Evolutionary conservation across 2,113 vertebrate genomes (phyloP).

Genomic region (Osmerus eperlanus): DNA sequence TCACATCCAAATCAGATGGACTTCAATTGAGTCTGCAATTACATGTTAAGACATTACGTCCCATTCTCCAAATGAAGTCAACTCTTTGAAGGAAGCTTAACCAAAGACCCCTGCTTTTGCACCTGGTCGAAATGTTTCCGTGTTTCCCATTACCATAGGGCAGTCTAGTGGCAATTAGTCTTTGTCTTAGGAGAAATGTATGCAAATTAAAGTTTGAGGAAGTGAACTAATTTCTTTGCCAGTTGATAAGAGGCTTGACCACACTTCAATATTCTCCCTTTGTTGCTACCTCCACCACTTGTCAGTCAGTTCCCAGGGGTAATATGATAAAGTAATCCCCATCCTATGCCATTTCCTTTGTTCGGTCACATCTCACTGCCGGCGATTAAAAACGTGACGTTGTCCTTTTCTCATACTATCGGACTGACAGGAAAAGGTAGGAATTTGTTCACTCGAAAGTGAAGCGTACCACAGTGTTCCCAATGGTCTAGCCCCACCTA

Average conservation of each 20-base stretch:
- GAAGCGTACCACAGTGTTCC: constrained; percentile 33
- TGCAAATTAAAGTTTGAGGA: constrained; percentile 59
- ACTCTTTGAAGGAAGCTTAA: constrained; percentile 38
- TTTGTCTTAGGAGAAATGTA: constrained; percentile 52
- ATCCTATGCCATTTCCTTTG: constrained; percentile 44
- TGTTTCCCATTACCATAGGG: constrained; percentile 51
- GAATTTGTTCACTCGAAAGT: background rate
- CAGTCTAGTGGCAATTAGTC: constrained; percentile 64
- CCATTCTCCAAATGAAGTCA: constrained; percentile 3
- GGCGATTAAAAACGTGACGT: constrained; percentile 5
- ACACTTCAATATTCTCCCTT: constrained; percentile 54
- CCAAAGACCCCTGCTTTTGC: constrained; percentile 36
- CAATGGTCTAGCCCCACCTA: constrained; percentile 64
- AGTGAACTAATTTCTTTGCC: constrained; percentile 55
- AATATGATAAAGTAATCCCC: constrained; percentile 40
- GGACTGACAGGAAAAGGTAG: constrained; percentile 1
- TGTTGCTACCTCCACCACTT: constrained; percentile 46
- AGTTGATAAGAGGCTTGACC: constrained; percentile 50
- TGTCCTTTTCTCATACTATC: background rate
- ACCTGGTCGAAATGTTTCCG: constrained; percentile 45
- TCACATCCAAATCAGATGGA: constrained; percentile 14
- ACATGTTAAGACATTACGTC: constrained; percentile 31
- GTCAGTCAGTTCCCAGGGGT: constrained; percentile 39
- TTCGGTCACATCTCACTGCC: constrained; percentile 27
- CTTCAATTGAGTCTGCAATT: constrained; percentile 14